These are phyloP conservation scores for Drosophila falleni DNA, from an alignment of 2,888 invertebrate species.

Conservation along the genomic window DNA sequence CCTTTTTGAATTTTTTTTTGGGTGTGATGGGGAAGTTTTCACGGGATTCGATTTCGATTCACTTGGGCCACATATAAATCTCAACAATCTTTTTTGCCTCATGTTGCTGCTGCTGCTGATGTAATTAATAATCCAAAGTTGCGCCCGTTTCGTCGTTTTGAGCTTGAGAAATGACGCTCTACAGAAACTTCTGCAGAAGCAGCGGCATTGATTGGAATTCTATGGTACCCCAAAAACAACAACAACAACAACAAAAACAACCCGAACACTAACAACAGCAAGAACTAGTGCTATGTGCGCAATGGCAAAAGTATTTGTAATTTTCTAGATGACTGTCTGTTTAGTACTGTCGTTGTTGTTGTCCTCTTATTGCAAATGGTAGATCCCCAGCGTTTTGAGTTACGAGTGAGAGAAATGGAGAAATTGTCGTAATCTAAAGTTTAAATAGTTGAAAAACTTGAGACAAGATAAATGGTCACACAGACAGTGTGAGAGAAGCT, in stretches of 20 bases:
- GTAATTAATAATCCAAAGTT: constrained; percentile 80
- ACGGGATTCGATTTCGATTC: constrained; percentile 76
- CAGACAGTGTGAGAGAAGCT: constrained; percentile 28
- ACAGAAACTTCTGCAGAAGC: constrained; percentile 33
- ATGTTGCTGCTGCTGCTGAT: constrained; percentile 40
- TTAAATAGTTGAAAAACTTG: constrained; percentile 67
- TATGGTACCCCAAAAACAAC: constrained; percentile 33
- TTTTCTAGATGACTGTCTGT: constrained; percentile 72
- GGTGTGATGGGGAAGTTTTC: constrained; percentile 31
- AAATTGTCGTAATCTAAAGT: constrained; percentile 79
- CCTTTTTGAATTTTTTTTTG: background rate
- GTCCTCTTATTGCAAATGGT: constrained; percentile 37
- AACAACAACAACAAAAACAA: constrained; percentile 14
- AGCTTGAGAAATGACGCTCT: constrained; percentile 78
- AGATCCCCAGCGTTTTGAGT: constrained; percentile 73
- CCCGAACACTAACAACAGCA: constrained; percentile 19
- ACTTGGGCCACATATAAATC: constrained; percentile 71
- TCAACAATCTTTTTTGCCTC: constrained; percentile 47
- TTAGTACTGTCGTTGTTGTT: constrained; percentile 39
- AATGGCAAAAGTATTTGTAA: constrained; percentile 78
- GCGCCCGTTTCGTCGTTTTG: constrained; percentile 77
- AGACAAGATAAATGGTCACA: constrained; percentile 64
- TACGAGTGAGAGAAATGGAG: constrained; percentile 55
- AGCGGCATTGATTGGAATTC: constrained; percentile 74
- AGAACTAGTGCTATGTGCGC: constrained; percentile 47